phyloP scores from a whole-genome alignment of 2,113 vertebrate genomes.

The Xenotilapia flavipinnis region DNA sequence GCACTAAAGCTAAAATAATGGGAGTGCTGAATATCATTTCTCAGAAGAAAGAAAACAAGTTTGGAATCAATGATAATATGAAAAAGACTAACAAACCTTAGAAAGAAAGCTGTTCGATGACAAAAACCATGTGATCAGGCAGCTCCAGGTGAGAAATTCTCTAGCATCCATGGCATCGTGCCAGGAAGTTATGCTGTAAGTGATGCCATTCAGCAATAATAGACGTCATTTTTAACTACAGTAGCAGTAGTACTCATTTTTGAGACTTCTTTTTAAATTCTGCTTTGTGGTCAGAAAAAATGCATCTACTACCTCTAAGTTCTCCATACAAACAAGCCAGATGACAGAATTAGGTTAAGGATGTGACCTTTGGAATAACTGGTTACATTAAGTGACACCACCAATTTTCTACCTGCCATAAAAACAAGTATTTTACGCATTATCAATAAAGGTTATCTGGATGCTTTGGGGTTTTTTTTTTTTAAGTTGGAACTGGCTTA shows the following conservation, averaged over 20 bases:
- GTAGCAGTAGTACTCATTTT: not conserved
- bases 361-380: not conserved
- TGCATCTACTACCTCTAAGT: not conserved
- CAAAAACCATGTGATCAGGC: not conserved
- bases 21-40: not conserved
- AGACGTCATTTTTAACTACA: not conserved
- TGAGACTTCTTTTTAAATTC: not conserved
- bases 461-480: not conserved
- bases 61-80: not conserved
- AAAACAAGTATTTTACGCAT: not conserved
- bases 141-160: not conserved
- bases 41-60: not conserved
- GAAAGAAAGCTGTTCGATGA: not conserved
- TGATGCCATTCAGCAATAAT: not conserved
- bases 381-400: not conserved
- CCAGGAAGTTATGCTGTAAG: not conserved
- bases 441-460: not conserved
- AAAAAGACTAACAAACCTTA: not conserved
- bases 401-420: not conserved
- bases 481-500: not conserved
- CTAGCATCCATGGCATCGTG: not conserved
- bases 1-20: not conserved
- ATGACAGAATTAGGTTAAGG: not conserved
- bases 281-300: not conserved
- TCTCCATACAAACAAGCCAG: not conserved